These are phyloP conservation scores for Nomia melanderi DNA, from an alignment of 1,140 invertebrate species.

Conservation along the genomic window DNA sequence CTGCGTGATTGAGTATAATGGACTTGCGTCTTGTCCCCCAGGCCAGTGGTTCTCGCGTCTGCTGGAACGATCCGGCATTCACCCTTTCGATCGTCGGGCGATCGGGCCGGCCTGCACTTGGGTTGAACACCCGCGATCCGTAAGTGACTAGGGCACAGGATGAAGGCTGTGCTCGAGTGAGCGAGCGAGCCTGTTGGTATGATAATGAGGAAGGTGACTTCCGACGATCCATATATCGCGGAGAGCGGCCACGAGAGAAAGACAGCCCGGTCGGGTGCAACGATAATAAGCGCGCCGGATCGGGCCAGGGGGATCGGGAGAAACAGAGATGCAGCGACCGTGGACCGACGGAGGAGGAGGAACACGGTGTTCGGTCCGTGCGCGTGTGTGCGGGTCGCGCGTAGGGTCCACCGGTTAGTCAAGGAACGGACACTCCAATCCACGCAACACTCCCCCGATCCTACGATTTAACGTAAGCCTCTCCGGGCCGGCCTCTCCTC, in stretches of 20 bases:
- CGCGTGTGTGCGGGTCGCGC: constrained; percentile 39
- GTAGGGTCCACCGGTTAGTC: constrained; percentile 70
- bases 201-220: constrained; percentile 82
- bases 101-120: constrained; percentile 64
- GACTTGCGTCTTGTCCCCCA: constrained; percentile 82
- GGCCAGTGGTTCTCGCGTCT: constrained; percentile 75
- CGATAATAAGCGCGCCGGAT: constrained; percentile 19
- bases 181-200: constrained; percentile 75
- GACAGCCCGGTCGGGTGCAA: constrained; percentile 25
- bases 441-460: constrained; percentile 62
- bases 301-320: constrained; percentile 34
- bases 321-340: constrained; percentile 63
- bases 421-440: constrained; percentile 80
- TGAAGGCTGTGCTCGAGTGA: constrained; percentile 78
- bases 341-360: constrained; percentile 37
- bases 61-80: constrained; percentile 32
- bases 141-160: constrained; percentile 80
- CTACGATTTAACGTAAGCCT: constrained; percentile 58
- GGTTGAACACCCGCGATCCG: constrained; percentile 75
- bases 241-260: constrained; percentile 59
- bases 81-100: constrained; percentile 40
- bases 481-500: constrained; percentile 42
- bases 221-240: constrained; percentile 78
- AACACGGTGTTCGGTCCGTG: no score
- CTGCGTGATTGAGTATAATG: constrained; percentile 80